These are phyloP conservation scores for Lytechinus pictus DNA, from an alignment of 35 echinoderm and acorn worm genomes.

Conservation along the genomic window DNA sequence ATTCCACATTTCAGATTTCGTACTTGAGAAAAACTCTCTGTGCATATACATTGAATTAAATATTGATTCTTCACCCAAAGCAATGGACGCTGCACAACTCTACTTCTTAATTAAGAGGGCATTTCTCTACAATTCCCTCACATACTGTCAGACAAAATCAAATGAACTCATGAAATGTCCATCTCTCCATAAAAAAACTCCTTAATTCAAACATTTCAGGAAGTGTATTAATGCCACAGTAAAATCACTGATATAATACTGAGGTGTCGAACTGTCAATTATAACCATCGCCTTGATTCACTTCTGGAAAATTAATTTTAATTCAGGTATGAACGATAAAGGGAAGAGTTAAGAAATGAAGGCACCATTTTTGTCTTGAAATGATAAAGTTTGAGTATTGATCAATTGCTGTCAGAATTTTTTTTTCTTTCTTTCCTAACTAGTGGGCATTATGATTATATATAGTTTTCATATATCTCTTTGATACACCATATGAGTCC, in stretches of 20 bases:
- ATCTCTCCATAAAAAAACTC: neutral
- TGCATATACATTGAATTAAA: neutral
- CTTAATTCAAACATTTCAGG: neutral
- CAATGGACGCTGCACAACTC: neutral
- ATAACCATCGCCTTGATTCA: neutral
- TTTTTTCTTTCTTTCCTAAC: neutral
- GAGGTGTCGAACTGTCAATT: constrained; percentile 1
- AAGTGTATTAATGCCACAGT: neutral
- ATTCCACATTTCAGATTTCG: neutral
- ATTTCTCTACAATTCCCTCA: neutral
- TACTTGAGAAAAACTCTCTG: neutral
- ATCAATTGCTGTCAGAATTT: neutral
- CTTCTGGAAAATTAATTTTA: neutral
- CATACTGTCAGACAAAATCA: neutral
- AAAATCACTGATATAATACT: neutral
- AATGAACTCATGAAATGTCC: neutral
- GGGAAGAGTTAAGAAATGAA: neutral
- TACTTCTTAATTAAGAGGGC: neutral
- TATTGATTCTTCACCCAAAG: neutral
- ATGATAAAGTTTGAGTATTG: neutral
- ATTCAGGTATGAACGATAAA: neutral
- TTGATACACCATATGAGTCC: neutral
- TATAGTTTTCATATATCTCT: neutral
- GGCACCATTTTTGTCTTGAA: neutral
- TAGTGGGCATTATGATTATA: neutral